These are phyloP conservation scores for Manis crassicaudata DNA, from an alignment of 2,797 vertebrate genomes.

Conservation along the genomic window DNA sequence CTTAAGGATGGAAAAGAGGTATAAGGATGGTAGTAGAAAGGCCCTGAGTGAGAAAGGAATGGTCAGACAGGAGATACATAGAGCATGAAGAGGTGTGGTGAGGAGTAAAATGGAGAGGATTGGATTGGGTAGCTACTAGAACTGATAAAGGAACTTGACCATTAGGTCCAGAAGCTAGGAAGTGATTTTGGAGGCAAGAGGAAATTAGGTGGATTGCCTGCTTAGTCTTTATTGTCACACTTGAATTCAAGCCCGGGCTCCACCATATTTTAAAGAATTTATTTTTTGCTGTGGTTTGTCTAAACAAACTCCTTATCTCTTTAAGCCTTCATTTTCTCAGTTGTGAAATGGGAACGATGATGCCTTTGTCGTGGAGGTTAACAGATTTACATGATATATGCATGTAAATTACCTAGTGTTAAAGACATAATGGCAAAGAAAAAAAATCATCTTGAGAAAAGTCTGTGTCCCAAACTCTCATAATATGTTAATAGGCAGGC, in stretches of 20 bases:
- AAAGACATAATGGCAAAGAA: background rate
- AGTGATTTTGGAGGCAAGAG: background rate
- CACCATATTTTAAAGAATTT: background rate
- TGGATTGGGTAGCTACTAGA: background rate
- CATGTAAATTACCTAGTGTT: background rate
- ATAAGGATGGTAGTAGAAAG: background rate
- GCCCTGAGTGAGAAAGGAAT: background rate
- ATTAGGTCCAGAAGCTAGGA: background rate
- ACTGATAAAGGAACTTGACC: background rate
- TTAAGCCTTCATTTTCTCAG: background rate
- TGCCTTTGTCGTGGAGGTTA: background rate
- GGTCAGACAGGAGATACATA: background rate
- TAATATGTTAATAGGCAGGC: background rate
- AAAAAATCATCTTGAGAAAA: constrained; percentile 42
- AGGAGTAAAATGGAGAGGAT: background rate
- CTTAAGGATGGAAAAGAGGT: background rate
- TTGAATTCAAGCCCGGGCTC: background rate
- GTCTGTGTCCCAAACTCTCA: background rate
- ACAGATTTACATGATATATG: background rate
- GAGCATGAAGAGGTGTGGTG: background rate
- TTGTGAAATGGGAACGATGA: background rate
- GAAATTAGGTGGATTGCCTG: background rate
- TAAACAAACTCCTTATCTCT: background rate
- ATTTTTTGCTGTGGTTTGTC: background rate
- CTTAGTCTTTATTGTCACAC: background rate